Conservation (phyloP, 1,140 invertebrate genomes). For the Plutomurus gul region DNA sequence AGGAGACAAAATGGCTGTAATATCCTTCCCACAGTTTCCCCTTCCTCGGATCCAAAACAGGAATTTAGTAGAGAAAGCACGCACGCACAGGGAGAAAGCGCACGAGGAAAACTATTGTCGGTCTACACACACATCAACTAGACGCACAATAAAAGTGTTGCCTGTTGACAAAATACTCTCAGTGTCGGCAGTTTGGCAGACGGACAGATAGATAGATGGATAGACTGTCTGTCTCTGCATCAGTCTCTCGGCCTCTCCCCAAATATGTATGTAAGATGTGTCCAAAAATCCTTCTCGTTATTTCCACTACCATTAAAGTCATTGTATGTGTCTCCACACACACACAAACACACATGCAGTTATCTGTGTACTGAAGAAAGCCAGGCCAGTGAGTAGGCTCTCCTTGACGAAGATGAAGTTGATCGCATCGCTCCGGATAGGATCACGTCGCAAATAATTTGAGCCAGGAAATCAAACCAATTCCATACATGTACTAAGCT, state of each 20-base stretch:
- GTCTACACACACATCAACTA: neutral
- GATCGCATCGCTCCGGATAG: slow-evolving; percentile 2
- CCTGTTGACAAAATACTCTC: slow-evolving; percentile 24
- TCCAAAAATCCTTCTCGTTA: too few relatives aligned
- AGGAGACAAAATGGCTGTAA: slow-evolving; percentile 14
- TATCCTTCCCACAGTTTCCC: slow-evolving; percentile 23
- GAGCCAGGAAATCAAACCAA: slow-evolving; percentile 33
- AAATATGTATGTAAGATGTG: too few relatives aligned
- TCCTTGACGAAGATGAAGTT: slow-evolving; percentile 27
- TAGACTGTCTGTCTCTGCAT: neutral
- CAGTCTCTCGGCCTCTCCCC: neutral
- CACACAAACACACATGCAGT: too few relatives aligned
- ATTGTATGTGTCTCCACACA: too few relatives aligned
- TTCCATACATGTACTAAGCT: slow-evolving; percentile 11
- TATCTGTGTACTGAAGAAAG: too few relatives aligned
- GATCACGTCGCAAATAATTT: slow-evolving; percentile 31
- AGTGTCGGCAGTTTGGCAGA: slow-evolving; percentile 1
- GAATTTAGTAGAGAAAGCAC: neutral
- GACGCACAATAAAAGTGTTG: neutral
- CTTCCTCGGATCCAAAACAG: neutral
- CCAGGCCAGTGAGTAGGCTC: neutral
- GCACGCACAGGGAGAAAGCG: neutral
- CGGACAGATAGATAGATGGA: neutral
- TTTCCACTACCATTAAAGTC: too few relatives aligned
- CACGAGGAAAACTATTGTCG: neutral